A percentile compares a stretch with the other conserved stretches of the same genome.
Conservation (phyloP, 2,113 vertebrate genomes). For the Tetraodon nigroviridis region DNA sequence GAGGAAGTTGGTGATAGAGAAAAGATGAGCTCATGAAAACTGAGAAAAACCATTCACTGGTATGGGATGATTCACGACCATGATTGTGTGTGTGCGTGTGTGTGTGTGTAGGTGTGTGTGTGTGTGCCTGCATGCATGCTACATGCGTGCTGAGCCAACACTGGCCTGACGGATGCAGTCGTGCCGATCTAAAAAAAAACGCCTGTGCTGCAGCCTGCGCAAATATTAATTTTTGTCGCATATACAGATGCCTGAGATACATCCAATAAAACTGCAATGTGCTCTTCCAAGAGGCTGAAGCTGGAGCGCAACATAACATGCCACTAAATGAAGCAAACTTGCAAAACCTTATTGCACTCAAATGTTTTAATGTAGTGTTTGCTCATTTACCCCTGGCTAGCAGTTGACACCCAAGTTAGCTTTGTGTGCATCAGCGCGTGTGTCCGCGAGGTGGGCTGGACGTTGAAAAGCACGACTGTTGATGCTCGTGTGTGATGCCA, state of each 20-base stretch:
- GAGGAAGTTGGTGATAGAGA: no score
- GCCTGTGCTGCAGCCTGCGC: not conserved
- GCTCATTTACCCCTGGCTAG: slow-evolving; percentile 30
- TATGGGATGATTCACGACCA: not conserved
- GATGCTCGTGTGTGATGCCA: slow-evolving; percentile 61
- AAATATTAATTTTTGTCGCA: slow-evolving; percentile 1
- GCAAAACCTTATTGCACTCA: slow-evolving; percentile 51
- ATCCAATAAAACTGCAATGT: slow-evolving; percentile 43
- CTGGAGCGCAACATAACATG: slow-evolving; percentile 50
- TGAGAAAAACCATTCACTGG: no score
- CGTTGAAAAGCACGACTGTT: slow-evolving; percentile 61
- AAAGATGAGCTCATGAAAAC: no score
- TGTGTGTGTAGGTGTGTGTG: no score
- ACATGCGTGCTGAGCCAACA: not conserved
- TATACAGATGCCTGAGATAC: slow-evolving; percentile 24
- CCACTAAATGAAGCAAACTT: slow-evolving; percentile 54
- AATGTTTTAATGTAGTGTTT: slow-evolving; percentile 55
- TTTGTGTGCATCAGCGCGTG: not conserved
- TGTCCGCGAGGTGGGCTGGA: slow-evolving; percentile 14
- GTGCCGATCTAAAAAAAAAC: not conserved
- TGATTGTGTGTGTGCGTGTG: no score
- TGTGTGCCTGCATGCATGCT: no score
- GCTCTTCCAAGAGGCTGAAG: slow-evolving; percentile 49
- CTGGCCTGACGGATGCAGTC: not conserved
- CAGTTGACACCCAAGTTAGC: slow-evolving; percentile 29